Conservation (phyloP, 2,888 invertebrate species). For the Himalopsyche anomala region DNA sequence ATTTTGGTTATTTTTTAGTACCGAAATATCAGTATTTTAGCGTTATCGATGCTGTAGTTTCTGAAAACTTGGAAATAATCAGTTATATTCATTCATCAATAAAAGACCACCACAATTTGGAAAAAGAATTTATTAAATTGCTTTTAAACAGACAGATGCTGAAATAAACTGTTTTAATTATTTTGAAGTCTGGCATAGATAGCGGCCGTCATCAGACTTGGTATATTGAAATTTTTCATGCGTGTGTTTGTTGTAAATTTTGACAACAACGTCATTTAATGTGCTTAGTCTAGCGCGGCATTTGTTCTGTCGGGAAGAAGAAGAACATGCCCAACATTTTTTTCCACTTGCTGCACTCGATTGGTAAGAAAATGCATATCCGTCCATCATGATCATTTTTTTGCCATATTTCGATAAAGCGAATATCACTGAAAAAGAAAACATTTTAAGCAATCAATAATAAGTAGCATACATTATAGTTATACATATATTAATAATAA, state of each 20-base stretch:
- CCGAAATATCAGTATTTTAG: too few relatives aligned
- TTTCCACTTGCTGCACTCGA: neutral
- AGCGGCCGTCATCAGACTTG: neutral
- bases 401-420: constrained; percentile 7
- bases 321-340: constrained; percentile 19
- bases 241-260: neutral
- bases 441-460: too few relatives aligned
- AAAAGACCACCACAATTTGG: too few relatives aligned
- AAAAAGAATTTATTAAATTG: too few relatives aligned
- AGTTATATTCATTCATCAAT: too few relatives aligned
- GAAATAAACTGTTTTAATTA: neutral
- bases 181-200: neutral
- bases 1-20: too few relatives aligned
- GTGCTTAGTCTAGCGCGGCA: neutral
- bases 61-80: too few relatives aligned
- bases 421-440: neutral
- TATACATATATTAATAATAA: too few relatives aligned
- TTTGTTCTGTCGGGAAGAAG: neutral
- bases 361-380: constrained; percentile 10
- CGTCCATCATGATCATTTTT: constrained; percentile 8
- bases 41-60: too few relatives aligned
- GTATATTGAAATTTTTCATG: neutral
- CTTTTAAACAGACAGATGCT: neutral
- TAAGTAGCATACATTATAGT: too few relatives aligned
- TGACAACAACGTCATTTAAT: neutral